Percentiles rank a stretch among this genome's conserved stretches.
phyloP scores from a whole-genome alignment of 2,888 invertebrate species.

The Acrobasis consociella region DNA sequence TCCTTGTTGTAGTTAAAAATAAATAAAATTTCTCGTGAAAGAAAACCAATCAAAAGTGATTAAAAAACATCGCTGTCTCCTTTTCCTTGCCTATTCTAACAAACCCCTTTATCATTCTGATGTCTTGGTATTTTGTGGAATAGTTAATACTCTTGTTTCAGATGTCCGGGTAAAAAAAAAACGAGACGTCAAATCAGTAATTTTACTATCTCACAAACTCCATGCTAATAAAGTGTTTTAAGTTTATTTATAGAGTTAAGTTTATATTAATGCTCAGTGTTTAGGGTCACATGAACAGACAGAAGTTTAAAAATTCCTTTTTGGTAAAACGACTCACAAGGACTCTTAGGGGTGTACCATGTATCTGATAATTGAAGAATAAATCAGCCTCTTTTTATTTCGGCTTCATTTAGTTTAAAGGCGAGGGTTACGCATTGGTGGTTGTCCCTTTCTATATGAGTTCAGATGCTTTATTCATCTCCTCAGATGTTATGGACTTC shows the following conservation, averaged over 20 bases:
- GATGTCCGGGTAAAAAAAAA: no score
- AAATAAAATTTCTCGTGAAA: not conserved
- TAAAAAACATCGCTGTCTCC: no score
- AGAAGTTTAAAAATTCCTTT: not conserved
- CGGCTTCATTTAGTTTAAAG: not conserved
- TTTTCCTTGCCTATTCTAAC: no score
- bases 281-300: not conserved
- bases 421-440: not conserved
- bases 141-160: no score
- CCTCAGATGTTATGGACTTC: no score
- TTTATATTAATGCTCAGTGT: not conserved
- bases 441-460: not conserved
- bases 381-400: not conserved
- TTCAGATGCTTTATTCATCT: no score
- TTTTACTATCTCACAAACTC: no score
- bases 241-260: not conserved
- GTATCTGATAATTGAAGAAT: not conserved
- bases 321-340: not conserved
- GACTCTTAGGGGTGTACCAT: not conserved
- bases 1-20: not conserved
- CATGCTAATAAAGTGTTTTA: not conserved
- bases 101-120: no score
- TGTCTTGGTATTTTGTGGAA: no score
- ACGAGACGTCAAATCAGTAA: no score
- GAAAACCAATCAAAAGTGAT: no score